Percentiles rank a stretch among this genome's conserved stretches.
These are phyloP conservation scores for Acomys russatus DNA, from an alignment of 2,797 vertebrate genomes.

Conservation along the genomic window DNA sequence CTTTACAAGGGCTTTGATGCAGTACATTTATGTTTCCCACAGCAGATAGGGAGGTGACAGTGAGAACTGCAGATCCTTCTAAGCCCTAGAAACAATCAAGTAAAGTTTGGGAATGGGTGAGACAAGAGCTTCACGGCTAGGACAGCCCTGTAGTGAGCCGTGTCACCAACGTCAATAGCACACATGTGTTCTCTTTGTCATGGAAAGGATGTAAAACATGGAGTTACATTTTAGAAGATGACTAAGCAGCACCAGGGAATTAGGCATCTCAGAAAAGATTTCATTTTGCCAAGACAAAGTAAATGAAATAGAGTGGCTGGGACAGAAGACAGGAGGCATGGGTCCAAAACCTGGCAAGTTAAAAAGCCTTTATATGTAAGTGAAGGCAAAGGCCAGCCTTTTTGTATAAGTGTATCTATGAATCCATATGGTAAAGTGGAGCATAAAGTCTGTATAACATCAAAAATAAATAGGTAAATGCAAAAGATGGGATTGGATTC, in stretches of 20 bases:
- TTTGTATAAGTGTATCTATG: neutral
- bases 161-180: neutral
- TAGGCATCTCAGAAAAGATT: neutral
- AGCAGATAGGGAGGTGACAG: neutral
- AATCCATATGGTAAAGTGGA: neutral
- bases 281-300: neutral
- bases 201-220: neutral
- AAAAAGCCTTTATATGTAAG: neutral
- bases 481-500: neutral
- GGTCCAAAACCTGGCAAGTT: neutral
- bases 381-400: neutral
- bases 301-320: neutral
- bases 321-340: neutral
- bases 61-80: neutral
- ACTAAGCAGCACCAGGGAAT: neutral
- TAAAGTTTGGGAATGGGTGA: neutral
- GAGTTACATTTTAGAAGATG: neutral
- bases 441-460: neutral
- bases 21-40: neutral
- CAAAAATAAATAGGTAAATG: conserved; percentile 40
- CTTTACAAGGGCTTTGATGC: neutral
- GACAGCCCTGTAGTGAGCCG: neutral
- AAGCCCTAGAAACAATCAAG: neutral
- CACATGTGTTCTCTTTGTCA: neutral
- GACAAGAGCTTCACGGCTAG: neutral